These are phyloP conservation scores for Pocota personata DNA, from an alignment of 2,888 invertebrate genomes.

Conservation along the genomic window DNA sequence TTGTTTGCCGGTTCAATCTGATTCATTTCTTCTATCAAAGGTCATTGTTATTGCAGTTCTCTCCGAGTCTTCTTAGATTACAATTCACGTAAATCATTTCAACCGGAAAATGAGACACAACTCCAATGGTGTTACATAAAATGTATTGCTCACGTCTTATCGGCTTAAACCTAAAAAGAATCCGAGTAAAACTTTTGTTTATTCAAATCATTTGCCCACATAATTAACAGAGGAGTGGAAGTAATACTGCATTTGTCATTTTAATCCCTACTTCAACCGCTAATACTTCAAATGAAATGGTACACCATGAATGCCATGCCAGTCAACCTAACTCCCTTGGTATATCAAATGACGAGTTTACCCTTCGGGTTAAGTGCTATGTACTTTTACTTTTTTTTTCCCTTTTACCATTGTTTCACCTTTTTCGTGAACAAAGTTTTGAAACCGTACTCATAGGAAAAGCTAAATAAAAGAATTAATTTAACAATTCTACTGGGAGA, in stretches of 20 bases:
- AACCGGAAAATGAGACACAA: conserved; percentile 26
- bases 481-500: conserved; percentile 1
- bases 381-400: background rate
- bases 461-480: conserved; percentile 16
- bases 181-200: conserved; percentile 10
- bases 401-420: background rate
- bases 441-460: background rate
- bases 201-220: conserved; percentile 27
- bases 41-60: too few relatives aligned
- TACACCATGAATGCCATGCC: background rate
- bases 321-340: background rate
- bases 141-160: conserved; percentile 27
- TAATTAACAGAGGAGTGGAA: conserved; percentile 1
- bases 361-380: conserved; percentile 8
- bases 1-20: too few relatives aligned
- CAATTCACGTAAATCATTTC: conserved; percentile 7
- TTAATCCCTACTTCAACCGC: conserved; percentile 1
- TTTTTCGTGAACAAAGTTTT: background rate
- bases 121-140: background rate
- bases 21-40: too few relatives aligned
- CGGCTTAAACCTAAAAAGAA: conserved; percentile 5
- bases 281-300: conserved; percentile 2
- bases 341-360: background rate
- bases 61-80: background rate
- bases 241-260: background rate